phyloP scores from a whole-genome alignment of 2,113 vertebrate species.

The Boleophthalmus pectinirostris region DNA sequence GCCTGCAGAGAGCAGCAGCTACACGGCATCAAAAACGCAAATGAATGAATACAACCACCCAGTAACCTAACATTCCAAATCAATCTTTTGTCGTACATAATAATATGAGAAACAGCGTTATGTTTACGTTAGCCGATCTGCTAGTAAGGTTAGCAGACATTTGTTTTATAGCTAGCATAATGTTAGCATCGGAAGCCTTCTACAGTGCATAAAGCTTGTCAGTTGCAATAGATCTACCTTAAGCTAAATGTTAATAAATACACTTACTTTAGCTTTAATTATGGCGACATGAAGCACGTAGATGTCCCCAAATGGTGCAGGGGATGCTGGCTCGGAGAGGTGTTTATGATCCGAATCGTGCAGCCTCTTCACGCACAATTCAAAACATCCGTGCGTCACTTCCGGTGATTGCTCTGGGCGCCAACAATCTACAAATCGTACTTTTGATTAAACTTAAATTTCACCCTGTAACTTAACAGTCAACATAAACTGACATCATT shows the following conservation, averaged over 20 bases:
- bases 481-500: too few species aligned
- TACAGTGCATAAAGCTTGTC: neutral
- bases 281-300: slow-evolving; percentile 48
- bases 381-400: slow-evolving; percentile 73
- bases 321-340: slow-evolving; percentile 16
- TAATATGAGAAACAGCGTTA: neutral
- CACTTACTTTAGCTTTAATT: slow-evolving; percentile 43
- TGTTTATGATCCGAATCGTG: neutral
- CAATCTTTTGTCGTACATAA: too few species aligned
- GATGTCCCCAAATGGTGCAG: slow-evolving; percentile 11
- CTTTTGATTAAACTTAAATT: neutral
- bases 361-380: slow-evolving; percentile 60
- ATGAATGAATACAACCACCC: neutral
- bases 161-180: neutral
- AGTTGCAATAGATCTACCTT: neutral
- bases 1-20: neutral
- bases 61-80: neutral
- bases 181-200: neutral
- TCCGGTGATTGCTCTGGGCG: slow-evolving; percentile 45
- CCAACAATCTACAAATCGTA: neutral
- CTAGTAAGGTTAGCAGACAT: neutral
- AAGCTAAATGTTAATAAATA: neutral
- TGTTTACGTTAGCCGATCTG: neutral
- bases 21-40: neutral
- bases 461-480: neutral